phyloP scores from a whole-genome alignment of 2,113 vertebrate genomes.

The Cisticola juncidis region DNA sequence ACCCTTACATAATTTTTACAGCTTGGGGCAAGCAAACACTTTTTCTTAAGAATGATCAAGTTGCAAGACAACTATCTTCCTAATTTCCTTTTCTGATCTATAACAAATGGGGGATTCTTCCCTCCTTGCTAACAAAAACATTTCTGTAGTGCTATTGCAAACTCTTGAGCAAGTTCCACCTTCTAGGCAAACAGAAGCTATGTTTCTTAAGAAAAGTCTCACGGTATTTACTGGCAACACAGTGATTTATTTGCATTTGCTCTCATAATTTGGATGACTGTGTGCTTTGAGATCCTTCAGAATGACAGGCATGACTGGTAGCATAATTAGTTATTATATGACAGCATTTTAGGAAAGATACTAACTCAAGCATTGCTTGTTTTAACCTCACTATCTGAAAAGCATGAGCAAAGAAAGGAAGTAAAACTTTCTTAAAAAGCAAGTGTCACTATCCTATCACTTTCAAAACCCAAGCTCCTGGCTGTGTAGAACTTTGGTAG shows the following conservation, averaged over 20 bases:
- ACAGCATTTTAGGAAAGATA: not conserved
- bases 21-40: not conserved
- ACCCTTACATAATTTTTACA: not conserved
- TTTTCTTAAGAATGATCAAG: not conserved
- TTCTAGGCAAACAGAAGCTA: not conserved
- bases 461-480: not conserved
- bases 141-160: not conserved
- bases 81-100: not conserved
- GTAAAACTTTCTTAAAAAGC: not conserved
- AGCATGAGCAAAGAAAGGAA: not conserved
- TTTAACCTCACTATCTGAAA: not conserved
- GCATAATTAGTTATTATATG: not conserved
- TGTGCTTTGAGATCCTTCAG: not conserved
- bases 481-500: not conserved
- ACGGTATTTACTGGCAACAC: not conserved
- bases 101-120: not conserved
- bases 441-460: not conserved
- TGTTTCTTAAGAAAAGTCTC: not conserved
- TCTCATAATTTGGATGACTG: not conserved
- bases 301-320: not conserved
- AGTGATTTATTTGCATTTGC: not conserved
- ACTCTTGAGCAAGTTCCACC: not conserved
- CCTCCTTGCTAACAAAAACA: not conserved
- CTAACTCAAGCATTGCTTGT: not conserved
- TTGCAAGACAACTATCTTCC: not conserved